These are phyloP conservation scores for Muraenolepis orangiensis DNA, from an alignment of 2,797 vertebrate genomes.

Conservation along the genomic window DNA sequence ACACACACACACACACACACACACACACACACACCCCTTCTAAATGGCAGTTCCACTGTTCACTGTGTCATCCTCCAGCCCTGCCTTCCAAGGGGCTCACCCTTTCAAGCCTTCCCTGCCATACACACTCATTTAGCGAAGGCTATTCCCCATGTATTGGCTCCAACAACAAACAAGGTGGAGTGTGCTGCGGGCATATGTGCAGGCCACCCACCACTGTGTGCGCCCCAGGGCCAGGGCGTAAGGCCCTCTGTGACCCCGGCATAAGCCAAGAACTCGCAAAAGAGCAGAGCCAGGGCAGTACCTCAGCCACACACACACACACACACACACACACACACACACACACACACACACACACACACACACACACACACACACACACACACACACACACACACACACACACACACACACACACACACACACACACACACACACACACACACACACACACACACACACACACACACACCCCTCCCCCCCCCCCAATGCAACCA, in stretches of 20 bases:
- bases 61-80: neutral
- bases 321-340: constrained; percentile 14
- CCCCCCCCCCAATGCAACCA: too few relatives aligned
- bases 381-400: constrained; percentile 9
- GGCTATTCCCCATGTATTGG: constrained; percentile 44
- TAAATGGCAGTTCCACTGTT: too few relatives aligned
- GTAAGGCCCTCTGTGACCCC: constrained; percentile 49
- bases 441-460: constrained; percentile 10
- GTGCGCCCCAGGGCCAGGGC: constrained; percentile 38
- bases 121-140: constrained; percentile 11
- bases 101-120: constrained; percentile 8
- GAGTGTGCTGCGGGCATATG: too few relatives aligned
- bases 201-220: constrained; percentile 66
- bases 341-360: constrained; percentile 23
- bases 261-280: constrained; percentile 36
- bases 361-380: neutral
- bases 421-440: neutral
- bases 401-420: constrained; percentile 17
- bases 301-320: constrained; percentile 11
- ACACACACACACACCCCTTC: too few relatives aligned
- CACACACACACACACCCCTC: constrained; percentile 14
- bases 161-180: constrained; percentile 33
- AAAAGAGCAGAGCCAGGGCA: constrained; percentile 20
- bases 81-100: too few relatives aligned
- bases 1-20: neutral